phyloP scores from a whole-genome alignment of 2,888 invertebrate genomes.

The Oscheius sp. region DNA sequence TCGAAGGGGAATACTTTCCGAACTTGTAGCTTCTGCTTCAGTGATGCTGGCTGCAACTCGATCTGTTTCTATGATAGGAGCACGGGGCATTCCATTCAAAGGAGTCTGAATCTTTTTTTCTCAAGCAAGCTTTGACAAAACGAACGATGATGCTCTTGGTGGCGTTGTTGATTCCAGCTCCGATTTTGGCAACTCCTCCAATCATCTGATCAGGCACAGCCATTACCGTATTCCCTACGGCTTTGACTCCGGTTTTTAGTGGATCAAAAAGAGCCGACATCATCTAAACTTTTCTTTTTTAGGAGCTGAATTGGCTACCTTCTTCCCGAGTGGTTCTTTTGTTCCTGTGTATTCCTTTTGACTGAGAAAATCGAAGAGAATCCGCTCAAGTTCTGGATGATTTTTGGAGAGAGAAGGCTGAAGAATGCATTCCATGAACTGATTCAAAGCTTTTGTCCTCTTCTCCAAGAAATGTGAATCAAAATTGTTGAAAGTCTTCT shows the following conservation, averaged over 20 bases:
- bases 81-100: conserved; percentile 31
- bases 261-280: conserved; percentile 80
- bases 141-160: conserved; percentile 72
- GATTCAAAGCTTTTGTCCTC: conserved; percentile 76
- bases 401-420: conserved; percentile 76
- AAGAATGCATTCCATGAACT: conserved; percentile 73
- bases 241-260: conserved; percentile 83
- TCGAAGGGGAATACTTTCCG: conserved; percentile 82
- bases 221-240: conserved; percentile 80
- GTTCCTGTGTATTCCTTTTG: conserved; percentile 63
- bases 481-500: conserved; percentile 92
- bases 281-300: conserved; percentile 57
- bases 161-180: conserved; percentile 83
- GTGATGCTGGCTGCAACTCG: conserved; percentile 56
- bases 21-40: conserved; percentile 40
- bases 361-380: conserved; percentile 67
- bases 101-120: conserved; percentile 33
- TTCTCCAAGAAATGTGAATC: conserved; percentile 82
- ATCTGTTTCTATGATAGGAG: conserved; percentile 46
- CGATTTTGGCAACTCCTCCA: conserved; percentile 84
- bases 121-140: background rate
- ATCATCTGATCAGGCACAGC: conserved; percentile 87
- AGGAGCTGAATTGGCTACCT: conserved; percentile 29
- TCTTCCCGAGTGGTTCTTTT: conserved; percentile 51
- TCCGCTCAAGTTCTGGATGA: conserved; percentile 76